These are phyloP conservation scores for Leucoma salicis DNA, from an alignment of 2,888 invertebrate species.

Conservation along the genomic window DNA sequence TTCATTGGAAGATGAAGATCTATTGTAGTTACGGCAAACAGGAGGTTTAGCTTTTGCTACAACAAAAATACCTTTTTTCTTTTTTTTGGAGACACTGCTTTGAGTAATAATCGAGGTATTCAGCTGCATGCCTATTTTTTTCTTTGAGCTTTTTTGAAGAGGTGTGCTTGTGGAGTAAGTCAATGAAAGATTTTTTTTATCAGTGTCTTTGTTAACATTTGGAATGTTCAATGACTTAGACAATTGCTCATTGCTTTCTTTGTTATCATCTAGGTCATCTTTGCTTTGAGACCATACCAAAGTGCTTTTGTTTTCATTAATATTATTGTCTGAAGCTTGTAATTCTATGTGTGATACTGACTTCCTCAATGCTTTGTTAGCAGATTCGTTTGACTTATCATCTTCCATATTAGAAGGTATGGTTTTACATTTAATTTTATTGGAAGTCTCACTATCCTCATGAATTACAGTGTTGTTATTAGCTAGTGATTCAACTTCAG, in stretches of 20 bases:
- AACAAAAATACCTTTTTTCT: slow-evolving; percentile 19
- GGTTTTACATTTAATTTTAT: slow-evolving; percentile 7
- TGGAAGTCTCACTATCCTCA: slow-evolving; percentile 9
- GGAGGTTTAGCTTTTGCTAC: slow-evolving; percentile 20
- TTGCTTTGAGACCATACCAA: slow-evolving; percentile 61
- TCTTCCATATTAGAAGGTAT: background rate
- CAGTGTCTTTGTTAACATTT: slow-evolving; percentile 37
- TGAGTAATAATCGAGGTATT: slow-evolving; percentile 56
- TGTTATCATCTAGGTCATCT: slow-evolving; percentile 47
- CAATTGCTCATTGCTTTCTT: slow-evolving; percentile 39
- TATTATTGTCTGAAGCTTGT: slow-evolving; percentile 17
- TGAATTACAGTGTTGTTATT: background rate
- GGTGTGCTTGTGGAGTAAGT: slow-evolving; percentile 68
- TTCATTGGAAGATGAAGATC: slow-evolving; percentile 5
- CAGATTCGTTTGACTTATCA: background rate
- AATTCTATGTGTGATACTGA: slow-evolving; percentile 28
- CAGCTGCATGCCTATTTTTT: slow-evolving; percentile 49
- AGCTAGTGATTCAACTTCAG: background rate
- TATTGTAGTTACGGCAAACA: background rate
- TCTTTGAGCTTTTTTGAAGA: slow-evolving; percentile 54
- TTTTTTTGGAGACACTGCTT: slow-evolving; percentile 30
- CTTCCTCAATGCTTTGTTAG: slow-evolving; percentile 23
- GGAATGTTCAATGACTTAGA: slow-evolving; percentile 46
- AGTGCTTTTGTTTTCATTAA: slow-evolving; percentile 43
- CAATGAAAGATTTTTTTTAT: slow-evolving; percentile 45